Conservation (phyloP, 1,140 invertebrate genomes). For the Octopus bimaculoides region DNA sequence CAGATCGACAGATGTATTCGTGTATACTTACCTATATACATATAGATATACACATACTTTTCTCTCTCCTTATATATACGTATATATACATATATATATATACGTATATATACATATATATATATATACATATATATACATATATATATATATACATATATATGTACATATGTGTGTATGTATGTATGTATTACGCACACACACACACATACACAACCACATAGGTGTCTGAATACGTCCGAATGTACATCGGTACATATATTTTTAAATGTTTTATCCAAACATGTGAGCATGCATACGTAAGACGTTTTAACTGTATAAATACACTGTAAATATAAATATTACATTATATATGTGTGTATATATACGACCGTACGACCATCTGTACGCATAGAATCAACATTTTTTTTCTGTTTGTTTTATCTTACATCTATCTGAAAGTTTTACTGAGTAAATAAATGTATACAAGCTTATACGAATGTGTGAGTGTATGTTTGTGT, state of each 20-base stretch:
- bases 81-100: not conserved
- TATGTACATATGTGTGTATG: not conserved
- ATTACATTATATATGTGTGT: not conserved
- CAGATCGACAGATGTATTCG: not conserved
- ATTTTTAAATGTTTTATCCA: not conserved
- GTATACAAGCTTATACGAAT: too few species aligned
- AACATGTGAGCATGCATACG: not conserved
- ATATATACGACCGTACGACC: not conserved
- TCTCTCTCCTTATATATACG: not conserved
- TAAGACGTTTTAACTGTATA: not conserved
- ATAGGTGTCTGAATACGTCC: not conserved
- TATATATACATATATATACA: not conserved
- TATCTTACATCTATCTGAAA: too few species aligned
- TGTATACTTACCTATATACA: conserved; percentile 12
- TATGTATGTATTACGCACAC: not conserved
- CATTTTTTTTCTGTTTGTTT: too few species aligned
- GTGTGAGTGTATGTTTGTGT: too few species aligned
- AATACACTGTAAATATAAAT: not conserved
- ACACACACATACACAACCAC: not conserved
- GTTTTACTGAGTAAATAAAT: too few species aligned
- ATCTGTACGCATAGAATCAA: not conserved
- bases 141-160: not conserved
- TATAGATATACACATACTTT: not conserved
- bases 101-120: not conserved
- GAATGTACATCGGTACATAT: not conserved